These are phyloP conservation scores for Theocolax elegans DNA, from an alignment of 1,140 invertebrate genomes.

Conservation along the genomic window DNA sequence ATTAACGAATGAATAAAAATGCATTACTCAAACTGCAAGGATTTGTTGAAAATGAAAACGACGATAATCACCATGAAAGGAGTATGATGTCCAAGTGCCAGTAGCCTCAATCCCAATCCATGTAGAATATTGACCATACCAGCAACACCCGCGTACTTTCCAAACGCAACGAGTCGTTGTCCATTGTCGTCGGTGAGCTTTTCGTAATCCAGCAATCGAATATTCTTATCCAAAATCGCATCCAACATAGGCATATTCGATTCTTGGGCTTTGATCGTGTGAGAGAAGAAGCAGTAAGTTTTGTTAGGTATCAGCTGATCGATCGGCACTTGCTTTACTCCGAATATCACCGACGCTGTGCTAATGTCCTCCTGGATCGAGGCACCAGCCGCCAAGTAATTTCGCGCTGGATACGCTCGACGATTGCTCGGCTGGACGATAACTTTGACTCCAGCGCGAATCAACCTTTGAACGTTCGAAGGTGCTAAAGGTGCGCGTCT, in stretches of 20 bases:
- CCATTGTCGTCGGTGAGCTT: constrained; percentile 91
- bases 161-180: constrained; percentile 95
- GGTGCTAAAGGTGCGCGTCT: constrained; percentile 94
- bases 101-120: constrained; percentile 90
- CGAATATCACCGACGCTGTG: constrained; percentile 95
- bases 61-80: constrained; percentile 99
- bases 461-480: constrained; percentile 87
- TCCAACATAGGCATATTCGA: constrained; percentile 98
- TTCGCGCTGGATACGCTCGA: constrained; percentile 96
- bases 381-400: constrained; percentile 77
- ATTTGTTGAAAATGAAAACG: no score
- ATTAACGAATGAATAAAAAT: no score
- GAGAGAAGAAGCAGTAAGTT: constrained; percentile 98
- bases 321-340: constrained; percentile 97
- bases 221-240: constrained; percentile 95
- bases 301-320: constrained; percentile 94
- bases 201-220: constrained; percentile 97
- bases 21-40: no score
- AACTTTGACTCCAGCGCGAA: constrained; percentile 89
- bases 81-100: constrained; percentile 98
- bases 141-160: constrained; percentile 98
- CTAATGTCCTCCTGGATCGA: constrained; percentile 95
- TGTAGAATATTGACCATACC: constrained; percentile 99
- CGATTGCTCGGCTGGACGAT: constrained; percentile 98
- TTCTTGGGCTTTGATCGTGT: constrained; percentile 99